Base-by-base conservation (phyloP, 2,797 vertebrate species). In the Oryzias sinensis region DNA sequence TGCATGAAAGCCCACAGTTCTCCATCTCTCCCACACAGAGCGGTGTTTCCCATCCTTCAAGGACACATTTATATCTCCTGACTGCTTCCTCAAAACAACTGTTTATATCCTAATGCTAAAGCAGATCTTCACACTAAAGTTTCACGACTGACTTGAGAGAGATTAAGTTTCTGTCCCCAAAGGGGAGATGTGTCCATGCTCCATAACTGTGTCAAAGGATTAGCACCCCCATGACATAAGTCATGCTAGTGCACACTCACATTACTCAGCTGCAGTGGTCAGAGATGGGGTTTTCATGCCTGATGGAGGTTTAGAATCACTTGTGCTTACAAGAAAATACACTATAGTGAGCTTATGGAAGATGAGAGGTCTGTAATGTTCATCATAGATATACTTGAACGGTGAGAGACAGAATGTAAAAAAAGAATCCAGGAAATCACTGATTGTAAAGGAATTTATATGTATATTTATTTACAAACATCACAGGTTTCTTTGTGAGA, bases 261-360 rank as follows among this genome's bases (percentile, higher is more conserved):
- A 43, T 42, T 33, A 43, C 13, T 14, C 47, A 29, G 9, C 43
- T 29, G 17, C 4, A 20, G n/a, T 4, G 33, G 53, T 52, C 52
- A 54, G n/a, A 46, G n/a, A 48, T 11, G 11, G 20, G 4, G 41
- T 4, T 14, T 59, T 51, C 55, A 14, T n/a, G 59, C 40, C 51
- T 37, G 29, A 15, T 37, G 45, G 50, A 54, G 57, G 45, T 37
- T 63, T 18, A 52, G 14, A 67, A 49, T 72, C 49, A 51, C 27
- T 55, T 40, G 5, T 49, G 29, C 7, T 33, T 7, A 33, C 33
- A 37, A 37, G 33, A 37, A 37, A 37, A 37, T 29, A 6, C 33
- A 11, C 33, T 37, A 11, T 37, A 37, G 33, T 37, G 33, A 37
- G 9, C 33, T 37, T 37, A 13, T 2, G 33, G 33, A 37, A 3